Percentiles rank a stretch among this genome's conserved stretches.
Evolutionary conservation across 1,140 invertebrate species (phyloP).

Genomic region (Archivesica marissinica): DNA sequence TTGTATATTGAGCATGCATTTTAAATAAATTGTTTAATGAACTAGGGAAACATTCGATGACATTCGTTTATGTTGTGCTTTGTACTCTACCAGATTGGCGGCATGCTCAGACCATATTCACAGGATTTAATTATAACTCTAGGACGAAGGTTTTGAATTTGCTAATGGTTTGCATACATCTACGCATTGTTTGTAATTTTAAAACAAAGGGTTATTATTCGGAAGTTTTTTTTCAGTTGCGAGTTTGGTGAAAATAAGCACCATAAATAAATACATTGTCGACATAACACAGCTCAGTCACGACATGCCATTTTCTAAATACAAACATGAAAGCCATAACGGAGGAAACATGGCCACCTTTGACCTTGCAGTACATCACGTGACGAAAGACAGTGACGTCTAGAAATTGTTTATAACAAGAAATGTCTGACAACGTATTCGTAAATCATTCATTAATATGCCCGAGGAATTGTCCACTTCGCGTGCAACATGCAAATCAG

Average conservation of each 20-base stretch:
- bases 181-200: not conserved
- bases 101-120: too few species aligned
- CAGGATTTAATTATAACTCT: too few species aligned
- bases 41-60: too few species aligned
- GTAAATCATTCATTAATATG: slow-evolving; percentile 51
- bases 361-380: slow-evolving; percentile 43
- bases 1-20: too few species aligned
- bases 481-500: not conserved
- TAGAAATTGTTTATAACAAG: slow-evolving; percentile 28
- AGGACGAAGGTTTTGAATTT: too few species aligned
- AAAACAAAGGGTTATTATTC: slow-evolving; percentile 40
- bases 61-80: too few species aligned
- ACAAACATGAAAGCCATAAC: slow-evolving; percentile 34
- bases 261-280: slow-evolving; percentile 32
- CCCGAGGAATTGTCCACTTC: slow-evolving; percentile 11
- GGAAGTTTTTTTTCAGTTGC: not conserved
- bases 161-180: not conserved
- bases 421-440: slow-evolving; percentile 4
- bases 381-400: slow-evolving; percentile 5
- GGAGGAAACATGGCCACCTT: slow-evolving; percentile 53
- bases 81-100: too few species aligned
- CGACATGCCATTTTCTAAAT: slow-evolving; percentile 49
- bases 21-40: too few species aligned
- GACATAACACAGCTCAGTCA: slow-evolving; percentile 37
- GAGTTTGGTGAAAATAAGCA: not conserved